phyloP scores from a whole-genome alignment of 2,113 vertebrate genomes.

The Protobothrops flavoviridis region DNA sequence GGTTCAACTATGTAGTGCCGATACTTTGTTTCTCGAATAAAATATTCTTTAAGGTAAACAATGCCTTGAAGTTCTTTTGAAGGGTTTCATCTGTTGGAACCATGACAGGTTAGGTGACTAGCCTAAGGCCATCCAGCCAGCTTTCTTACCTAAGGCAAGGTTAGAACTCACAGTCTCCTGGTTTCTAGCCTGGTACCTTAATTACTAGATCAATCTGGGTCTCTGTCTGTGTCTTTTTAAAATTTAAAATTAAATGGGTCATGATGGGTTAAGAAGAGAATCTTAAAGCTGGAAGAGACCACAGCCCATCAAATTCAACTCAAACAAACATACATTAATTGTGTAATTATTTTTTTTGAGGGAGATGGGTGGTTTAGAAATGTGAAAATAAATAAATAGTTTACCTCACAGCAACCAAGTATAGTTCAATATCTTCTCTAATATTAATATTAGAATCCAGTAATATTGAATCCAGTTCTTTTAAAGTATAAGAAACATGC shows the following conservation, averaged over 20 bases:
- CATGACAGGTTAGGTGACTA: not conserved
- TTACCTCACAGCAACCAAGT: not conserved
- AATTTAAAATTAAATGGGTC: not conserved
- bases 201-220: not conserved
- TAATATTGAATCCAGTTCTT: not conserved
- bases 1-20: too few relatives aligned
- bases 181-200: not conserved
- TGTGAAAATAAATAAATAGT: too few relatives aligned
- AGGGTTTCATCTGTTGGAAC: too few relatives aligned
- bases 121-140: not conserved
- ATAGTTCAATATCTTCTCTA: not conserved
- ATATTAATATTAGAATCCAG: too few relatives aligned
- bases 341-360: too few relatives aligned
- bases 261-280: not conserved
- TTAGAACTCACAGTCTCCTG: not conserved
- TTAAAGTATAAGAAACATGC: not conserved
- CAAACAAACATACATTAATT: too few relatives aligned
- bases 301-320: not conserved
- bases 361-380: too few relatives aligned
- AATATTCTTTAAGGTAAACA: too few relatives aligned
- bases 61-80: too few relatives aligned
- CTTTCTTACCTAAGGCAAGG: not conserved
- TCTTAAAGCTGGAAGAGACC: not conserved
- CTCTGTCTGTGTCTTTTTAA: not conserved
- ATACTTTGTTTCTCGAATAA: too few relatives aligned